Percentiles rank a stretch among this genome's conserved stretches.
These are phyloP conservation scores for Chaetodon trifasciatus DNA, from an alignment of 2,797 vertebrate genomes.

Conservation along the genomic window DNA sequence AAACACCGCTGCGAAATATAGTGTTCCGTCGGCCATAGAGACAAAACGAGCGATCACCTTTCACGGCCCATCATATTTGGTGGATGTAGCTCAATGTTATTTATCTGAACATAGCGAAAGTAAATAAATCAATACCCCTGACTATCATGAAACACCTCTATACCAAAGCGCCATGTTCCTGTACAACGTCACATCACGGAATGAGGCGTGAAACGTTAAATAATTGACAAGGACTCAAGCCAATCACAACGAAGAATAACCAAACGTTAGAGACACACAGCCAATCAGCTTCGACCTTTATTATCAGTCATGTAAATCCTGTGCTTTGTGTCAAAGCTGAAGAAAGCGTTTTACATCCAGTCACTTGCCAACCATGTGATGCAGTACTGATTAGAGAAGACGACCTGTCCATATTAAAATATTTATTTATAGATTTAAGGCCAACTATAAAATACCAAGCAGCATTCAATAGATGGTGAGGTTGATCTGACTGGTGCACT, in stretches of 20 bases:
- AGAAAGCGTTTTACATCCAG: conserved; percentile 48
- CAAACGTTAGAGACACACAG: accelerated
- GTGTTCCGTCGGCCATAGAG: conserved; percentile 67
- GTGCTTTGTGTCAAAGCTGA: conserved; percentile 40
- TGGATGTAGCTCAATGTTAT: conserved; percentile 7
- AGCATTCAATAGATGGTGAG: neutral
- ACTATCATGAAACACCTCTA: conserved; percentile 78
- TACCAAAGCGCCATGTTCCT: conserved; percentile 86
- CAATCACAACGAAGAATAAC: conserved; percentile 59
- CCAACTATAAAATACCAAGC: conserved; percentile 17
- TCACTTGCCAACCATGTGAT: conserved; percentile 58
- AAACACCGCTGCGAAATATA: conserved; percentile 57
- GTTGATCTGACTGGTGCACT: neutral
- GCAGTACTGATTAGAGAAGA: conserved; percentile 18
- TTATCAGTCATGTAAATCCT: conserved; percentile 51
- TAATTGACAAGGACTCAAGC: conserved; percentile 46
- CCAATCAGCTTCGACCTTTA: conserved; percentile 61
- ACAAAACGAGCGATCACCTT: conserved; percentile 49
- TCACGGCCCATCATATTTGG: conserved; percentile 59
- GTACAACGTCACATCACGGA: conserved; percentile 73
- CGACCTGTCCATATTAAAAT: conserved; percentile 23
- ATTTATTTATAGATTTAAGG: conserved; percentile 46
- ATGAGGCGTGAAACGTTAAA: conserved; percentile 43
- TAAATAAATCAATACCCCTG: conserved; percentile 57
- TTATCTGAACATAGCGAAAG: conserved; percentile 22